phyloP scores from a whole-genome alignment of 2,797 vertebrate species.

The Morus bassanus region DNA sequence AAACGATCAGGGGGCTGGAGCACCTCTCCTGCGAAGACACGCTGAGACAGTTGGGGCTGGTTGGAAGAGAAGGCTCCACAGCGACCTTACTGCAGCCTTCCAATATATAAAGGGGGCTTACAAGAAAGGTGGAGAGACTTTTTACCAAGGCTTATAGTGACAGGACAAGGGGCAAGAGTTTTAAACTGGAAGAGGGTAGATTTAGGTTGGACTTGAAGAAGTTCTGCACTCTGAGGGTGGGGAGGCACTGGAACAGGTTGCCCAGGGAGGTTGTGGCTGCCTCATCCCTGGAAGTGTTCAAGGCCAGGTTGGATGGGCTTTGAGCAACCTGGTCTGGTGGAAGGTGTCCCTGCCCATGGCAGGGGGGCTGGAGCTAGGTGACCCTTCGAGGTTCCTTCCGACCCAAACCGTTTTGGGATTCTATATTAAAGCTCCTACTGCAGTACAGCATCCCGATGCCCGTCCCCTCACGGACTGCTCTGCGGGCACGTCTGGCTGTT shows the following conservation, averaged over 20 bases:
- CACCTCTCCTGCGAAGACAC: background rate
- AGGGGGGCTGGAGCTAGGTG: background rate
- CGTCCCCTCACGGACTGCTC: rapidly evolving
- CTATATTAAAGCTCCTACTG: background rate
- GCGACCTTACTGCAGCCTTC: background rate
- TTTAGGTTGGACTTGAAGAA: background rate
- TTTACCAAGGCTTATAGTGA: background rate
- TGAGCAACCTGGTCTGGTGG: background rate
- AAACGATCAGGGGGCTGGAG: background rate
- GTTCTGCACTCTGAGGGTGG: background rate
- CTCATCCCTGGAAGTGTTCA: background rate
- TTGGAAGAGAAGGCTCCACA: background rate
- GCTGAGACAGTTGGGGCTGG: background rate
- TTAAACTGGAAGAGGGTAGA: background rate
- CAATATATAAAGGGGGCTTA: background rate
- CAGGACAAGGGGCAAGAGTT: background rate
- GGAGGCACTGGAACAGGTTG: background rate
- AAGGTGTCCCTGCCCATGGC: background rate
- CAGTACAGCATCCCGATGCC: too few relatives aligned
- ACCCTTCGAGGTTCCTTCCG: background rate
- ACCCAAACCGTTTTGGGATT: background rate
- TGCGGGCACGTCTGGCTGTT: background rate
- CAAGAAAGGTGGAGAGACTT: background rate
- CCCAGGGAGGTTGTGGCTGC: too few relatives aligned
- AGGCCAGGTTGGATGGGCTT: background rate